Conservation (phyloP, 2,113 vertebrate species). For the Vidua chalybeata region DNA sequence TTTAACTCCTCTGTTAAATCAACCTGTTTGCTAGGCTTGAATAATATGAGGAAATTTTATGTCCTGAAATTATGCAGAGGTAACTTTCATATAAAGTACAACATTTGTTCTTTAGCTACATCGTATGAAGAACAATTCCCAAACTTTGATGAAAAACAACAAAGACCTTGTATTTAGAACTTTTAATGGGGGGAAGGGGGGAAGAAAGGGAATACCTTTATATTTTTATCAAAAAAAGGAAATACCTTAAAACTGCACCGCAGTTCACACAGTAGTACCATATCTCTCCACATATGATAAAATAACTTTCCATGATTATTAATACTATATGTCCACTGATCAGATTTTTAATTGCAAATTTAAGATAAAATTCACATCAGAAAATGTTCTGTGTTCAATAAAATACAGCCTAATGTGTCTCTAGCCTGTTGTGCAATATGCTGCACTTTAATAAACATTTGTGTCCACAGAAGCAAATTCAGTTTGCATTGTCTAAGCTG, state of each 20-base stretch:
- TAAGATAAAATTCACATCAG: neutral
- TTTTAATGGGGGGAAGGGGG: no score
- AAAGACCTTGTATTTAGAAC: neutral
- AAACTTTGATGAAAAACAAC: neutral
- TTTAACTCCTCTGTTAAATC: neutral
- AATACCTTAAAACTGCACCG: neutral
- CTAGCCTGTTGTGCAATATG: neutral
- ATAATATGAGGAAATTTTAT: neutral
- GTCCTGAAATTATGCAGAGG: neutral
- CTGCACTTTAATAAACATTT: neutral
- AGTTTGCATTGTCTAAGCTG: neutral
- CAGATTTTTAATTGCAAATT: neutral
- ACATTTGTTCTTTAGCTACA: neutral
- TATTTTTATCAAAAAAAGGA: neutral
- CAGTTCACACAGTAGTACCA: neutral
- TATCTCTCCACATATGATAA: neutral
- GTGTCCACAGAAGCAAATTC: neutral
- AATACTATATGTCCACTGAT: neutral
- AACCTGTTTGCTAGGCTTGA: neutral
- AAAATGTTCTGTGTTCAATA: neutral
- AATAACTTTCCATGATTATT: neutral
- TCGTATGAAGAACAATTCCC: fast-evolving
- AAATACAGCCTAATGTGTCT: neutral
- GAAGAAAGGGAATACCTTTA: neutral
- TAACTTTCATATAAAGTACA: neutral